A percentile compares a stretch with the other conserved stretches of the same genome.
phyloP scores from a whole-genome alignment of 1,140 invertebrate genomes.

The Hylyphantes graminicola region DNA sequence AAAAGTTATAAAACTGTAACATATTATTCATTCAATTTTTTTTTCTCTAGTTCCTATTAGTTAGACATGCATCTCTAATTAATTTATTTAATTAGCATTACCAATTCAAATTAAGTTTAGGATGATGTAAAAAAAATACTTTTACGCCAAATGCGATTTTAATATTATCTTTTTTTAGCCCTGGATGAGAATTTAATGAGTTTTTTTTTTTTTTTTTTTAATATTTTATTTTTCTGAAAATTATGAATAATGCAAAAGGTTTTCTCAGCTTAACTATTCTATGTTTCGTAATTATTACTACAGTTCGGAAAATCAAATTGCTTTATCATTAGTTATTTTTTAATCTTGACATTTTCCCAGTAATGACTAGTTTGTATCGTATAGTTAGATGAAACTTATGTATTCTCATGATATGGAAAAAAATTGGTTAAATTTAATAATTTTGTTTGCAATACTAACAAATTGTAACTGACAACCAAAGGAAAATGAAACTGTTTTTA shows the following conservation, averaged over 20 bases:
- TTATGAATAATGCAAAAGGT: conserved; percentile 27
- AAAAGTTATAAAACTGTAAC: no score
- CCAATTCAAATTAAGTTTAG: conserved; percentile 25
- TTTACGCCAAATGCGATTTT: neutral
- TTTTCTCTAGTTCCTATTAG: no score
- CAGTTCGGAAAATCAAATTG: conserved; percentile 10
- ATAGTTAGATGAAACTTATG: no score
- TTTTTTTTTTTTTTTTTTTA: neutral
- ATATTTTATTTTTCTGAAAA: neutral
- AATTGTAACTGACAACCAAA: no score
- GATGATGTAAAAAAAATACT: neutral
- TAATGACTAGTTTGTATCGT: no score
- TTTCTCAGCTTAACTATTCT: conserved; percentile 7
- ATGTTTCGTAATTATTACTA: neutral
- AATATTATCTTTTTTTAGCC: neutral
- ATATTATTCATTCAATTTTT: no score
- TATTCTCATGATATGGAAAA: no score
- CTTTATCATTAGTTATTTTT: neutral
- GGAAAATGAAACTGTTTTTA: no score
- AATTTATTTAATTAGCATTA: conserved; percentile 17
- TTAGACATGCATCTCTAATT: conserved; percentile 10
- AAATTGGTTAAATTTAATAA: no score
- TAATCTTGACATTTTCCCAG: no score
- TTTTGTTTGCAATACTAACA: no score
- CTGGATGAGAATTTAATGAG: conserved; percentile 29